Evolutionary conservation across 2,888 invertebrate species (phyloP).

Genomic region (Callyntrura sp.): DNA sequence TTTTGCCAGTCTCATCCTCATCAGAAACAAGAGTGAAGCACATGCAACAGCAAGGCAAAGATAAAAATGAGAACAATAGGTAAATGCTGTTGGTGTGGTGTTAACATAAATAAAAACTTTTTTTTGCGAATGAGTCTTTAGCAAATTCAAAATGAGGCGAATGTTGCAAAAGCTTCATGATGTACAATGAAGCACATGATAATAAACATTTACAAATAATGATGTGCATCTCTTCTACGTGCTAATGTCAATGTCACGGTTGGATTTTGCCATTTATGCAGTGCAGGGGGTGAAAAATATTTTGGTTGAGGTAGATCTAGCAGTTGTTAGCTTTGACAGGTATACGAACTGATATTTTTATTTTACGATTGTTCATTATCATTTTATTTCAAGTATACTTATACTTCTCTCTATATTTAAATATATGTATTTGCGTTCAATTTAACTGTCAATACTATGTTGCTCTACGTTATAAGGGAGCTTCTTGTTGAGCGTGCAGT

Average conservation of each 20-base stretch:
- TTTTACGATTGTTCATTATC: constrained; percentile 1
- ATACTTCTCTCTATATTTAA: too few species aligned
- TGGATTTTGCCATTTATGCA: constrained; percentile 25
- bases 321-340: neutral
- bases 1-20: neutral
- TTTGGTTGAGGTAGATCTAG: constrained; percentile 46
- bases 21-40: constrained; percentile 6
- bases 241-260: constrained; percentile 62
- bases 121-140: neutral
- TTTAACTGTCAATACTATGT: too few species aligned
- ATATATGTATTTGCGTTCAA: too few species aligned
- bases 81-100: constrained; percentile 12
- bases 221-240: neutral
- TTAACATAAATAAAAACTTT: neutral
- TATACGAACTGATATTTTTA: neutral
- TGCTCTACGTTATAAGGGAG: too few species aligned
- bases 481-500: too few species aligned
- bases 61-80: constrained; percentile 47
- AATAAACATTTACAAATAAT: constrained; percentile 22
- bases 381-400: neutral
- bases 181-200: constrained; percentile 23
- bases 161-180: neutral
- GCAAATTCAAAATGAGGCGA: constrained; percentile 31
- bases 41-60: neutral
- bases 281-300: constrained; percentile 2